Percentiles rank a stretch among this genome's conserved stretches.
Conservation (phyloP, 2,797 vertebrate genomes). For the Notolepis coatsorum region DNA sequence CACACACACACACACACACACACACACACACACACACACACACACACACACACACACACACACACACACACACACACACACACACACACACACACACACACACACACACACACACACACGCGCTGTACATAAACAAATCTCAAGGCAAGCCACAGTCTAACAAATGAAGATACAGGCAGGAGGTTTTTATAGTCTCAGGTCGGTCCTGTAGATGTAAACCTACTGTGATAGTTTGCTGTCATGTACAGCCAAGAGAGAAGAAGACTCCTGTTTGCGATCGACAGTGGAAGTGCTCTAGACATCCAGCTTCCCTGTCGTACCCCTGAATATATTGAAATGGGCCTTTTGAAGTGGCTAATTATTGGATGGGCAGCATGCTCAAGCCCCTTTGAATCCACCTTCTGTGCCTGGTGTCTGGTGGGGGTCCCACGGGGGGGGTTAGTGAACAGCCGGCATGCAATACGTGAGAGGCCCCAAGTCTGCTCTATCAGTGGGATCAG, state of each 20-base stretch:
- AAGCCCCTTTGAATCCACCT: slow-evolving; percentile 72
- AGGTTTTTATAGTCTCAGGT: slow-evolving; percentile 8
- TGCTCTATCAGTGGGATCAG: slow-evolving; percentile 73
- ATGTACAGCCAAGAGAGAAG: slow-evolving; percentile 16
- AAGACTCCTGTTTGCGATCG: slow-evolving; percentile 30
- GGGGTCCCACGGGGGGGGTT: slow-evolving; percentile 39
- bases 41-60: slow-evolving; percentile 9
- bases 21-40: slow-evolving; percentile 11
- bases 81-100: slow-evolving; percentile 5
- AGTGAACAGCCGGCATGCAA: slow-evolving; percentile 74
- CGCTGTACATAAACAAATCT: slow-evolving; percentile 24
- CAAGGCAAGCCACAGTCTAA: not conserved
- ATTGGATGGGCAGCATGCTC: slow-evolving; percentile 58
- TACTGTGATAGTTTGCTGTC: not conserved
- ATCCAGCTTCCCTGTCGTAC: slow-evolving; percentile 53
- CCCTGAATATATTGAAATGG: slow-evolving; percentile 71
- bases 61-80: slow-evolving; percentile 12
- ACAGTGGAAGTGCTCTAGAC: slow-evolving; percentile 45
- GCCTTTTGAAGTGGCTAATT: slow-evolving; percentile 72
- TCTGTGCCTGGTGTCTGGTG: slow-evolving; percentile 64
- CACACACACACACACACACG: slow-evolving; percentile 13
- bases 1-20: slow-evolving; percentile 10
- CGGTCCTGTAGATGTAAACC: slow-evolving; percentile 1
- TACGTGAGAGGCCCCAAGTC: slow-evolving; percentile 77
- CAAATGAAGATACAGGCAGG: not conserved